Evolutionary conservation across 2,888 invertebrate genomes (phyloP).

Genomic region (Dendrolimus houi): DNA sequence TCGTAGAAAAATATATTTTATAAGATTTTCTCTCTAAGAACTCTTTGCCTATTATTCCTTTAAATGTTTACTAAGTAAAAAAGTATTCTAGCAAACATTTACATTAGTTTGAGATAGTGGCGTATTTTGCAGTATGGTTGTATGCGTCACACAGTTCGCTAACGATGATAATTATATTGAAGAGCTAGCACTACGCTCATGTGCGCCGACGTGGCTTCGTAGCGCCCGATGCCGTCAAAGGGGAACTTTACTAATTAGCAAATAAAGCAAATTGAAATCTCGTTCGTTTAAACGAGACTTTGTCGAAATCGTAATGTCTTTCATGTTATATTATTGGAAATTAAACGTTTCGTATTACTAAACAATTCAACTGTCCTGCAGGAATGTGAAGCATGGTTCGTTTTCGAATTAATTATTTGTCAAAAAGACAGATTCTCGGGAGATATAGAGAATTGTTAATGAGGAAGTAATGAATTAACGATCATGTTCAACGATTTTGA

Average conservation of each 20-base stretch:
- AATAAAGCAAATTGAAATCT: conserved; percentile 58
- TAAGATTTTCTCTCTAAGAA: too few relatives aligned
- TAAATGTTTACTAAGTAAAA: too few relatives aligned
- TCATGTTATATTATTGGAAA: conserved; percentile 29
- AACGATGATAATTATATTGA: conserved; percentile 34
- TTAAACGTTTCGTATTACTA: conserved; percentile 11
- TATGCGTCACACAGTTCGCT: conserved; percentile 13
- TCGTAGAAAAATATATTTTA: too few relatives aligned
- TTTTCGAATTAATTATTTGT: too few relatives aligned
- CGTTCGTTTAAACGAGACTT: conserved; percentile 41
- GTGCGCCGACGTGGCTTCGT: conserved; percentile 21
- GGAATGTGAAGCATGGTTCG: not conserved
- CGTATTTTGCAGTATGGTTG: not conserved
- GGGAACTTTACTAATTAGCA: conserved; percentile 62
- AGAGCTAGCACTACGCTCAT: not conserved
- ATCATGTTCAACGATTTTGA: too few relatives aligned
- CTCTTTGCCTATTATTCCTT: too few relatives aligned
- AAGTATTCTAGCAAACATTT: too few relatives aligned
- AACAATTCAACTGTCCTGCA: not conserved
- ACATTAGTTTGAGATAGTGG: too few relatives aligned
- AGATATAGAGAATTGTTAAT: too few relatives aligned
- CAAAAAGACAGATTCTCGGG: too few relatives aligned
- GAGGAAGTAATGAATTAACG: too few relatives aligned
- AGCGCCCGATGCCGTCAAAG: conserved; percentile 38
- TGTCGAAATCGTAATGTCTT: conserved; percentile 31